Evolutionary conservation across 2,888 invertebrate species (phyloP), one percentile per base, ranked within the genome.

Genomic region (Pheosia gnoma): DNA sequence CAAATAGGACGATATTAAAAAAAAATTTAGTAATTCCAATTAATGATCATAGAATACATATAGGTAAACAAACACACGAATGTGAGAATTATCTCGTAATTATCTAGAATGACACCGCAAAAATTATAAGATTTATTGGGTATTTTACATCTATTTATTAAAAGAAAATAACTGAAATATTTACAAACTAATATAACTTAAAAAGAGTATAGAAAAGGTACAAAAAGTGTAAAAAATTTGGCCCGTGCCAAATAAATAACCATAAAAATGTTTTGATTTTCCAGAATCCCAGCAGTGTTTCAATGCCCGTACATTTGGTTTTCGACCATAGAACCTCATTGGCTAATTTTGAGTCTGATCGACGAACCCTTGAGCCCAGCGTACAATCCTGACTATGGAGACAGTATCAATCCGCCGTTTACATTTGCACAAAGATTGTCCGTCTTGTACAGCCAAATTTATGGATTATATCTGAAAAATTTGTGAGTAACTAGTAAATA

Each of bases 281-380:
- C 5, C 62, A 79, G 80, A 39, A 62, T 81, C 8, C 65, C 75
- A 10, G 70, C 67, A 7, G 65, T 79, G 0, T 80, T 68, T 58
- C 60, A 73, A 13, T 75, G 79, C 41, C 80, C 79, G 0, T 67
- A 68, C 5, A 74, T 82, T 36, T 78, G 79, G 78, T 59, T 71
- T 4, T 71, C 72, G 0, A 65, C 76, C 3, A 55, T 68, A 38
- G 70, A 72, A 11, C 66, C 71, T 0, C 68, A 73, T 47, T 74
- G 70, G 72, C 54, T 67, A 45, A 58, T 74, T 0, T 47, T 68
- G 8, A 58, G 61, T 9, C 47, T 76, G 8, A 62, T 78, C 0
- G 76, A 79, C 58, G 77, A 74, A n/a, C 25, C 41, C 2, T 47
- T 63, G 1, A 71, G 72, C 61, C 77, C 79, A 3, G 67, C 77